Evolutionary conservation across 2,888 invertebrate species (phyloP).

Genomic region (Mylabris sibirica): DNA sequence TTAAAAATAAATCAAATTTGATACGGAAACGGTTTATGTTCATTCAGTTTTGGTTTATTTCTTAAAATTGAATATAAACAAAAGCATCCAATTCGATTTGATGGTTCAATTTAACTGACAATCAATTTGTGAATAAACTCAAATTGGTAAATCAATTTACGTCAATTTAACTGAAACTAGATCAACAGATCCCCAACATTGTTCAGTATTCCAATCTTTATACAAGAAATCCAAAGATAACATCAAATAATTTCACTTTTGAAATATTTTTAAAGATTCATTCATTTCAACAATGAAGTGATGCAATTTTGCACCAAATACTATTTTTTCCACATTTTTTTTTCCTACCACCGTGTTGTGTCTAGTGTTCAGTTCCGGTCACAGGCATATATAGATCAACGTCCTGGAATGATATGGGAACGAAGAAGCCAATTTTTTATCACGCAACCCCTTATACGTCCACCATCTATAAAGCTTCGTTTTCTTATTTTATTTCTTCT

Average conservation of each 20-base stretch:
- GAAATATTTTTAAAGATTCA: too few species aligned
- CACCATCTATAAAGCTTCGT: neutral
- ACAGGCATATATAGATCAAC: neutral
- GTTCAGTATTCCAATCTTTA: too few species aligned
- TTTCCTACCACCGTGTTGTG: neutral
- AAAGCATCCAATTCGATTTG: neutral
- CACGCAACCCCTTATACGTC: neutral
- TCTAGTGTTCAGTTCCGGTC: neutral
- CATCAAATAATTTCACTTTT: too few species aligned
- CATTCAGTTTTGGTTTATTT: too few species aligned
- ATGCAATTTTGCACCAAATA: too few species aligned
- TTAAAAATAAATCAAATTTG: neutral
- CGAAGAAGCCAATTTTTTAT: neutral
- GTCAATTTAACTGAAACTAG: neutral
- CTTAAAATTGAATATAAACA: too few species aligned
- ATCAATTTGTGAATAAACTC: neutral
- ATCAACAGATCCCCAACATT: too few species aligned
- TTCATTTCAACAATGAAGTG: too few species aligned
- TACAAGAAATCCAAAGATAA: too few species aligned
- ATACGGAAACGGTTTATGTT: neutral
- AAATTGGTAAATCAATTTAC: neutral
- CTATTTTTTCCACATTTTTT: too few species aligned
- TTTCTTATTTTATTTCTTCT: too few species aligned
- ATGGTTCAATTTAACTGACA: neutral
- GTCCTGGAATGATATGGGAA: neutral